phyloP scores from a whole-genome alignment of 2,888 invertebrate species.

The Oscheius sp. region DNA sequence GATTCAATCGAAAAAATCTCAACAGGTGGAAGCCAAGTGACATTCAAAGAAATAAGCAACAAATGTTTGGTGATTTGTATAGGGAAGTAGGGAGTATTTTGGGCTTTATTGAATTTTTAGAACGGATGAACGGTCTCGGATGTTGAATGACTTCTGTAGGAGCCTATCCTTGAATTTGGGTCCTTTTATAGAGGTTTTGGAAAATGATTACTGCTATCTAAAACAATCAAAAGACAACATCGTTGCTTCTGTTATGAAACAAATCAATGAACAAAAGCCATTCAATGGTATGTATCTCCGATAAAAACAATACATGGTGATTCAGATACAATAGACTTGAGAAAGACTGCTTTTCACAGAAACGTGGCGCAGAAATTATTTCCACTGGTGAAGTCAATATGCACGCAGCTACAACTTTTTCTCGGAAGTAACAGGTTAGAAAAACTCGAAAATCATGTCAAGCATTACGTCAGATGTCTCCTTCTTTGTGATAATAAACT shows the following conservation, averaged over 20 bases:
- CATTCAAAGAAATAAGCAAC: background rate
- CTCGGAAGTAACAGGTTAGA: conserved; percentile 21
- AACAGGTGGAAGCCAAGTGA: background rate
- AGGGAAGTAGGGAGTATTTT: background rate
- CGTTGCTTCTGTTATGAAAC: background rate
- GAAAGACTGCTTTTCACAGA: background rate
- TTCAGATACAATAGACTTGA: conserved; percentile 6
- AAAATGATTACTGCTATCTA: conserved; percentile 7
- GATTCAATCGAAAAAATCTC: conserved; percentile 8
- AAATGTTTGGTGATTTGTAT: background rate
- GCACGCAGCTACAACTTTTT: conserved; percentile 24
- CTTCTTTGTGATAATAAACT: conserved; percentile 11
- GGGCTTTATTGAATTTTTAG: background rate
- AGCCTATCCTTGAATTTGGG: background rate
- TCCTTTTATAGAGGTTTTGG: conserved; percentile 5
- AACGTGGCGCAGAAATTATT: background rate
- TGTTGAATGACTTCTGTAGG: background rate
- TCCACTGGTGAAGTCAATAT: conserved; percentile 20
- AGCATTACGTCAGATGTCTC: conserved; percentile 4
- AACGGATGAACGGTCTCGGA: background rate
- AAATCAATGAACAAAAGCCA: background rate
- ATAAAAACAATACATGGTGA: background rate
- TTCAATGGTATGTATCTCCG: background rate
- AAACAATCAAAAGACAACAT: conserved; percentile 10
- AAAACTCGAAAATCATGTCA: background rate